A percentile compares a stretch with the other conserved stretches of the same genome.
Evolutionary conservation across 2,113 vertebrate species (phyloP).

Genomic region (Ahaetulla prasina): DNA sequence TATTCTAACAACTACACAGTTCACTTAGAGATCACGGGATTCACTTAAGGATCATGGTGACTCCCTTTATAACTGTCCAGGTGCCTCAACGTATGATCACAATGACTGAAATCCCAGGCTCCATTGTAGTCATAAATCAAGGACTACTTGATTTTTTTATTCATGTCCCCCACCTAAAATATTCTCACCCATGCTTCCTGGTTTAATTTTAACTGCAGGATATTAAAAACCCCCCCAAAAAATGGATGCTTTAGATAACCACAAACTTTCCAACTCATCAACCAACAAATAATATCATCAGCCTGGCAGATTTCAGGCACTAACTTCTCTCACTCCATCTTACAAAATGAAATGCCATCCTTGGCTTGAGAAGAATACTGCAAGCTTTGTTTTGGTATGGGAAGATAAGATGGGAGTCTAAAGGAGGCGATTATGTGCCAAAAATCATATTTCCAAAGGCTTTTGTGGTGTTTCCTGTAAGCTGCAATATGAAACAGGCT

Average conservation of each 20-base stretch:
- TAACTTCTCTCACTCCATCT: slow-evolving; percentile 61
- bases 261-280: slow-evolving; percentile 35
- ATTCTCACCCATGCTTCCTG: neutral
- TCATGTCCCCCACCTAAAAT: neutral
- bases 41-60: neutral
- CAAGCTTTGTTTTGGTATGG: slow-evolving; percentile 52
- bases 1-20: neutral
- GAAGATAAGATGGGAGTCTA: slow-evolving; percentile 65
- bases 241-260: slow-evolving; percentile 30
- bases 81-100: neutral
- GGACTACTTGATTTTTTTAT: neutral
- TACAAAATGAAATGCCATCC: slow-evolving; percentile 43
- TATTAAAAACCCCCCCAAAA: slow-evolving; percentile 31
- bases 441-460: slow-evolving; percentile 63
- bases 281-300: slow-evolving; percentile 54
- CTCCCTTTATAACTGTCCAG: rapidly evolving
- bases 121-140: neutral
- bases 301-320: slow-evolving; percentile 56
- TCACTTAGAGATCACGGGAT: neutral
- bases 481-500: slow-evolving; percentile 44
- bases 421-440: slow-evolving; percentile 64
- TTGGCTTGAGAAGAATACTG: slow-evolving; percentile 57
- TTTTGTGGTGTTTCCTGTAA: slow-evolving; percentile 51
- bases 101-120: neutral
- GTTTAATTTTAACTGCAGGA: slow-evolving; percentile 36